A percentile compares a stretch with the other conserved stretches of the same genome.
These are phyloP conservation scores for Aquatica leii DNA, from an alignment of 2,888 invertebrate genomes.

Conservation along the genomic window DNA sequence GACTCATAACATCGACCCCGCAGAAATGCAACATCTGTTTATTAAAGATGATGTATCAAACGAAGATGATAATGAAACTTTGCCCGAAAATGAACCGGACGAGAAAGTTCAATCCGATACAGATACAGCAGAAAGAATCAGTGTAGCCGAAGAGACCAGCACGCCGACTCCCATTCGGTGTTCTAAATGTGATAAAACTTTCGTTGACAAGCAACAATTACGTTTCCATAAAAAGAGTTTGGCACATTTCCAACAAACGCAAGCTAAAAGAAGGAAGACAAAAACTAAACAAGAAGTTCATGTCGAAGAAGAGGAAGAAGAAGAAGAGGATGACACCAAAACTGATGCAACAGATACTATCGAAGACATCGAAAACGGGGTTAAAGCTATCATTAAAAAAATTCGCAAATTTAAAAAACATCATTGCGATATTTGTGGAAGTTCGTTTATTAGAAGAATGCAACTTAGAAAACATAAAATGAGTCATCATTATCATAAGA, in stretches of 20 bases:
- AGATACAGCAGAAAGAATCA: not conserved
- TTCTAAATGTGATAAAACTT: conserved; percentile 20
- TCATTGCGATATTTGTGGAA: conserved; percentile 18
- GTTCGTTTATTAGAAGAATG: conserved; percentile 17
- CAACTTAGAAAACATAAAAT: conserved; percentile 27
- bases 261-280: conserved; percentile 16
- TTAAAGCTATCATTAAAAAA: conserved; percentile 22
- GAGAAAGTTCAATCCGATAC: conserved; percentile 12
- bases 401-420: conserved; percentile 22
- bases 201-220: conserved; percentile 15
- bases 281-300: not conserved
- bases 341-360: conserved; percentile 10
- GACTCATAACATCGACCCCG: conserved; percentile 11
- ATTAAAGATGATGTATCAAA: not conserved
- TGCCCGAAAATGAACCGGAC: not conserved
- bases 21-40: conserved; percentile 9
- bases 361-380: conserved; percentile 23
- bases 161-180: not conserved
- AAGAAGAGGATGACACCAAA: not conserved
- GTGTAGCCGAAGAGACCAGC: conserved; percentile 3
- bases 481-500: not conserved
- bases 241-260: conserved; percentile 25
- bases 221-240: conserved; percentile 28
- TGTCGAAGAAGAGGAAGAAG: not conserved
- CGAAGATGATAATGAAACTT: not conserved